Percentiles rank a stretch among this genome's conserved stretches.
phyloP scores from a whole-genome alignment of 2,797 vertebrate species.

The Petrocephalus sullivani region DNA sequence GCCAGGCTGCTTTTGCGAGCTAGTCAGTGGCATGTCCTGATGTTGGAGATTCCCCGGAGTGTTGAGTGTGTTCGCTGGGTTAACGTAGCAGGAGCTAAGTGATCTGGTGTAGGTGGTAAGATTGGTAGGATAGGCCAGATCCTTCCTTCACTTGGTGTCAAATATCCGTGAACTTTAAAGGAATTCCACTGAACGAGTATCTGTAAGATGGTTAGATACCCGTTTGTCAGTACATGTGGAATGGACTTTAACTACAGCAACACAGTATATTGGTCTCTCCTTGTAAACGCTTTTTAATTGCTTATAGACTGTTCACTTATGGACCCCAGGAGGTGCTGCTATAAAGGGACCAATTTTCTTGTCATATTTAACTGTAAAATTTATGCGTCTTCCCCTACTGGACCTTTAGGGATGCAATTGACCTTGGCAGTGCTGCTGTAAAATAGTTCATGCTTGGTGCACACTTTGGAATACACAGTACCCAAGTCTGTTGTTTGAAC shows the following conservation, averaged over 20 bases:
- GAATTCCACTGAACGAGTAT: background rate
- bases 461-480: background rate
- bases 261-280: background rate
- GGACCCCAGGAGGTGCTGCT: background rate
- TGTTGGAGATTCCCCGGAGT: background rate
- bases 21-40: background rate
- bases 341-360: conserved; percentile 7
- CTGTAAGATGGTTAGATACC: background rate
- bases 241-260: background rate
- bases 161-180: background rate
- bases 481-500: background rate
- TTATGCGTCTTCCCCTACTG: background rate
- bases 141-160: background rate
- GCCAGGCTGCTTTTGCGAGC: background rate
- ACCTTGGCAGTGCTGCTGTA: background rate
- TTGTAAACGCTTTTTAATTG: background rate
- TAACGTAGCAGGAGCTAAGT: background rate
- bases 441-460: background rate
- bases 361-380: background rate
- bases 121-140: background rate
- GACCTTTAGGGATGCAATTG: background rate
- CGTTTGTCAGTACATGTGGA: background rate
- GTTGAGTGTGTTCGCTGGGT: background rate
- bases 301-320: background rate
- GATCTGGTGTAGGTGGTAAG: background rate